Percentiles rank a stretch among this genome's conserved stretches.
These are phyloP conservation scores for Diachasma alloeum DNA, from an alignment of 1,140 invertebrate genomes.

Conservation along the genomic window DNA sequence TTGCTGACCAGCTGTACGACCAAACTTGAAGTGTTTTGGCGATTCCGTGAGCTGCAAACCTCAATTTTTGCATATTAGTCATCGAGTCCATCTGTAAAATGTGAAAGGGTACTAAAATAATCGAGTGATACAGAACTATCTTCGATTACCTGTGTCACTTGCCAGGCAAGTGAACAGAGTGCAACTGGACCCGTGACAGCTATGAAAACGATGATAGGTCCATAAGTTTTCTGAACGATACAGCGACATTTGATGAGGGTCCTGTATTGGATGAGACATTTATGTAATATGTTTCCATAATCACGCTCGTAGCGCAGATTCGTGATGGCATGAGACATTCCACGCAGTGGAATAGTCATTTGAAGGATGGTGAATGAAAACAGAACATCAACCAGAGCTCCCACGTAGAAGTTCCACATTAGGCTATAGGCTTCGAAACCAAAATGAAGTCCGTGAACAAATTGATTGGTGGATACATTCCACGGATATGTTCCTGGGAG, in stretches of 20 bases:
- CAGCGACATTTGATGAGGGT: slow-evolving; percentile 16
- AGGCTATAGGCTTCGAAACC: neutral
- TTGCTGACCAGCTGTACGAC: neutral
- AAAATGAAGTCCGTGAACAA: slow-evolving; percentile 4
- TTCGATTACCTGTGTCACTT: slow-evolving; percentile 34
- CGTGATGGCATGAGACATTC: neutral
- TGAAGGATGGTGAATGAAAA: neutral
- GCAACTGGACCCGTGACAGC: slow-evolving; percentile 30
- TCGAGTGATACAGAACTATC: no score
- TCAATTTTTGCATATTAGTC: neutral
- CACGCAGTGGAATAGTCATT: neutral
- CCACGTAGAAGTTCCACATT: neutral
- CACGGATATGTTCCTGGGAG: slow-evolving; percentile 28
- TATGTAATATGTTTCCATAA: neutral
- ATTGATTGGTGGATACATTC: neutral
- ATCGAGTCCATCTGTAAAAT: neutral
- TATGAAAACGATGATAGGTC: slow-evolving; percentile 30
- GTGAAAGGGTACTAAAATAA: neutral
- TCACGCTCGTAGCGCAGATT: neutral
- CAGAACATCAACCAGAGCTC: neutral
- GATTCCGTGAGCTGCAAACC: neutral
- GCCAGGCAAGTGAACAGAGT: slow-evolving; percentile 41
- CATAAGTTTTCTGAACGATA: slow-evolving; percentile 35
- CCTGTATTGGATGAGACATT: slow-evolving; percentile 21
- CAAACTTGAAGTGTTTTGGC: neutral